phyloP scores from a whole-genome alignment of 2,888 invertebrate genomes.

The Harpagoxenus sublaevis region DNA sequence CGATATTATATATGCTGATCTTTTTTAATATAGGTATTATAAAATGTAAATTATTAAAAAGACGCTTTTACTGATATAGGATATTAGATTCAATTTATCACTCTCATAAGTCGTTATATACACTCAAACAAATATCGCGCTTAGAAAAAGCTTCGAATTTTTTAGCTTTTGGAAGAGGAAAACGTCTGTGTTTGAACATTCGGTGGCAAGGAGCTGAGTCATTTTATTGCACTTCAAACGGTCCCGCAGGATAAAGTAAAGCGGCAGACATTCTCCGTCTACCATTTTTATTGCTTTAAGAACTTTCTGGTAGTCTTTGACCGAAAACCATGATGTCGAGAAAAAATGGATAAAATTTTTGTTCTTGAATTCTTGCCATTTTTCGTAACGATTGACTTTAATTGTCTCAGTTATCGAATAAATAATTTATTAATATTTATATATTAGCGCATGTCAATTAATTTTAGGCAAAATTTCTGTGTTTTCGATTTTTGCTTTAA shows the following conservation, averaged over 20 bases:
- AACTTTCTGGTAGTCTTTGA: constrained; percentile 52
- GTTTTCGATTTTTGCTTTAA: not conserved
- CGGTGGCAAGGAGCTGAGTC: constrained; percentile 39
- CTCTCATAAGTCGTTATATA: not conserved
- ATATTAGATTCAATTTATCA: not conserved
- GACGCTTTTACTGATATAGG: not conserved
- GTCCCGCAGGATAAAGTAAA: constrained; percentile 63
- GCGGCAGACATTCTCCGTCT: constrained; percentile 28
- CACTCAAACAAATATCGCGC: not conserved
- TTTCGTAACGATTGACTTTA: not conserved
- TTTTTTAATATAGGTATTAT: not conserved
- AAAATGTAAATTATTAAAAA: not conserved
- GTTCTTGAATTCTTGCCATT: not conserved
- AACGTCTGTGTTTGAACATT: constrained; percentile 54
- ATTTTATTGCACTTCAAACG: constrained; percentile 71
- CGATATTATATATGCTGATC: not conserved
- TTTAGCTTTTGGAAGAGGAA: constrained; percentile 28
- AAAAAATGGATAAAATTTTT: constrained; percentile 19
- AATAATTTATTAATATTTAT: constrained; percentile 15
- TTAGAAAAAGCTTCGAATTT: constrained; percentile 40
- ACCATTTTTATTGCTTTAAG: constrained; percentile 63
- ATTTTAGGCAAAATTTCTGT: not conserved
- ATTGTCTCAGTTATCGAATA: not conserved
- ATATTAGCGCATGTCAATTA: not conserved
- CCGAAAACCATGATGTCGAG: constrained; percentile 20